These are phyloP conservation scores for Tanaodytes sp. DNA, from an alignment of 2,888 invertebrate species.

Conservation along the genomic window DNA sequence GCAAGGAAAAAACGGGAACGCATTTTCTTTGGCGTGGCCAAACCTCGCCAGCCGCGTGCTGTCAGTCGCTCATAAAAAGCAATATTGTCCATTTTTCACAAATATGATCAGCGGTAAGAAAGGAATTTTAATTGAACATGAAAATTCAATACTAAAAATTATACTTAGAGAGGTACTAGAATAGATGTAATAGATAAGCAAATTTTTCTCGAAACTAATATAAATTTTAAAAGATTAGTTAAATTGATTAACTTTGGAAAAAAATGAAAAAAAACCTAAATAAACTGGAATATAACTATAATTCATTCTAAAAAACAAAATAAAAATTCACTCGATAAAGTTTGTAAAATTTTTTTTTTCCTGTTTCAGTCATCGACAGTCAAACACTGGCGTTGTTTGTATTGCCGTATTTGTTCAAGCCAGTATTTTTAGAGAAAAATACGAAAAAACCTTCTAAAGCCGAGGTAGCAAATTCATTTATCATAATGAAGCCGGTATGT, in stretches of 20 bases:
- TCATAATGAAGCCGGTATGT: slow-evolving; percentile 16
- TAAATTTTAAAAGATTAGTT: too few species aligned
- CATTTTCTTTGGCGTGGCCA: slow-evolving; percentile 10
- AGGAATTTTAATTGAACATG: too few species aligned
- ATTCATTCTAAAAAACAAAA: too few species aligned
- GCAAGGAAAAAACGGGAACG: neutral
- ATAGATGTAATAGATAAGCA: too few species aligned
- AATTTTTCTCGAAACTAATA: too few species aligned
- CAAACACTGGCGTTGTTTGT: slow-evolving; percentile 10
- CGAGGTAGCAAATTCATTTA: slow-evolving; percentile 12
- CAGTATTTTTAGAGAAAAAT: slow-evolving; percentile 2
- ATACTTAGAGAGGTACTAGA: too few species aligned
- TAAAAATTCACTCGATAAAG: too few species aligned
- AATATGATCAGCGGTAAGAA: slow-evolving; percentile 1
- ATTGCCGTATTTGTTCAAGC: slow-evolving; percentile 16
- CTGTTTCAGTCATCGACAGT: slow-evolving; percentile 8
- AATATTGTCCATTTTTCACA: slow-evolving; percentile 10
- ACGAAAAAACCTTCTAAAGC: slow-evolving; percentile 14
- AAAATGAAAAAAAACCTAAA: too few species aligned
- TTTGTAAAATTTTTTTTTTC: too few species aligned
- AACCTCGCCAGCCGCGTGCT: slow-evolving; percentile 5
- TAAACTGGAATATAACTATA: too few species aligned
- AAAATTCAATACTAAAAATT: too few species aligned
- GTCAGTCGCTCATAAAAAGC: slow-evolving; percentile 1
- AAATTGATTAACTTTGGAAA: too few species aligned